These are phyloP conservation scores for Dasypus novemcinctus DNA, from an alignment of 2,113 vertebrate species.

Conservation along the genomic window DNA sequence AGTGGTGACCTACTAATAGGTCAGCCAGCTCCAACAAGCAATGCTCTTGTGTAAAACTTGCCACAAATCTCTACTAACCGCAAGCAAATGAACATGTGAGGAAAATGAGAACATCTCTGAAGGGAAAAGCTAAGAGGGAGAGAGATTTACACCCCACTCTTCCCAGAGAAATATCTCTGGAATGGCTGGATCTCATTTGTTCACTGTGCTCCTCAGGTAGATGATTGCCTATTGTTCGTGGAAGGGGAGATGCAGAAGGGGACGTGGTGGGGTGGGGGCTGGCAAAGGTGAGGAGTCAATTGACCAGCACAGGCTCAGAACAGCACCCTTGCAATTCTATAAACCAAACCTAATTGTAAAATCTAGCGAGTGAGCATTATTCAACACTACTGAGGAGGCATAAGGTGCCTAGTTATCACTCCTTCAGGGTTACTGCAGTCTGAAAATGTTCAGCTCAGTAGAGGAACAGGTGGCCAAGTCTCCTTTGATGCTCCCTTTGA, in stretches of 20 bases:
- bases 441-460: constrained; percentile 58
- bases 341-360: not conserved
- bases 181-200: not conserved
- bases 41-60: not conserved
- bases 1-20: too few species aligned
- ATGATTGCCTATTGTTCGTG: not conserved
- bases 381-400: constrained; percentile 37
- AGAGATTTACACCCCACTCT: not conserved
- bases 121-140: not conserved
- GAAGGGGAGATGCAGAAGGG: not conserved
- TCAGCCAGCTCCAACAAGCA: not conserved
- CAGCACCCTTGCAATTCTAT: not conserved
- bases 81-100: not conserved
- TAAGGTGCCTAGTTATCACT: fast-evolving
- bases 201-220: not conserved
- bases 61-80: not conserved
- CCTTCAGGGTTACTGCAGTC: not conserved
- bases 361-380: constrained; percentile 28
- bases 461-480: constrained; percentile 2
- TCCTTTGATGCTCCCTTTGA: constrained; percentile 68
- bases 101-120: not conserved
- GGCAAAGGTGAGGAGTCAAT: not conserved
- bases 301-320: not conserved
- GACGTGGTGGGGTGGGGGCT: too few species aligned
- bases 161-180: not conserved